These are phyloP conservation scores for Tupaia tana DNA, from an alignment of 2,113 vertebrate species.

Conservation along the genomic window DNA sequence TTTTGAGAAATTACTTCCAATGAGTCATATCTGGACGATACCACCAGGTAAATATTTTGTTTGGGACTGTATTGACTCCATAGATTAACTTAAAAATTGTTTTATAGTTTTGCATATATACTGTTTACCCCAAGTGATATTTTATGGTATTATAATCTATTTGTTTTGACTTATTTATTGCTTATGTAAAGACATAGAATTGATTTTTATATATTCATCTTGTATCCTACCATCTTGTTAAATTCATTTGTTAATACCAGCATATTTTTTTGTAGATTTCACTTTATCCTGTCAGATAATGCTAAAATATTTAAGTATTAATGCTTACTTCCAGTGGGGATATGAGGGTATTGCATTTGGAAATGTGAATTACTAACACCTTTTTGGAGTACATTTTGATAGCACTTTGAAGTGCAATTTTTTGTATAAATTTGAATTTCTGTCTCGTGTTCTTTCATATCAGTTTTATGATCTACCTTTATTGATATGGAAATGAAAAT, in stretches of 20 bases:
- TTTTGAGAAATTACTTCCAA: constrained; percentile 1
- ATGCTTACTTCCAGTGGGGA: not conserved
- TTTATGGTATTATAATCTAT: constrained; percentile 27
- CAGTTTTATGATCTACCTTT: not conserved
- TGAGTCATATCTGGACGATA: not conserved
- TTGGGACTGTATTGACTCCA: not conserved
- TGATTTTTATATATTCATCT: constrained; percentile 6
- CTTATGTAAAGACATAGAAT: not conserved
- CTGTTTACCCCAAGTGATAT: not conserved
- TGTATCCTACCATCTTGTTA: not conserved
- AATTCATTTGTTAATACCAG: not conserved
- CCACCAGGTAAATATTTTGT: not conserved
- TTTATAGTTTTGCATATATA: not conserved
- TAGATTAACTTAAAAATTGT: not conserved
- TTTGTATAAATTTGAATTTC: not conserved
- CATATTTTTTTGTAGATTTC: constrained; percentile 19
- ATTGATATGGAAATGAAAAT: constrained; percentile 29
- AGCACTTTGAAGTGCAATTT: not conserved
- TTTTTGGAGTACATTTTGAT: constrained; percentile 36
- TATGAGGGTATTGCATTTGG: not conserved
- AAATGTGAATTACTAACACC: not conserved
- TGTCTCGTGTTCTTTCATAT: constrained; percentile 22
- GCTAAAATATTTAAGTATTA: constrained; percentile 17
- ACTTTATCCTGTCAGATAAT: not conserved
- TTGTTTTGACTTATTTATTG: constrained; percentile 15